phyloP scores from a whole-genome alignment of 2,888 invertebrate species.

The Thelaira solivaga region DNA sequence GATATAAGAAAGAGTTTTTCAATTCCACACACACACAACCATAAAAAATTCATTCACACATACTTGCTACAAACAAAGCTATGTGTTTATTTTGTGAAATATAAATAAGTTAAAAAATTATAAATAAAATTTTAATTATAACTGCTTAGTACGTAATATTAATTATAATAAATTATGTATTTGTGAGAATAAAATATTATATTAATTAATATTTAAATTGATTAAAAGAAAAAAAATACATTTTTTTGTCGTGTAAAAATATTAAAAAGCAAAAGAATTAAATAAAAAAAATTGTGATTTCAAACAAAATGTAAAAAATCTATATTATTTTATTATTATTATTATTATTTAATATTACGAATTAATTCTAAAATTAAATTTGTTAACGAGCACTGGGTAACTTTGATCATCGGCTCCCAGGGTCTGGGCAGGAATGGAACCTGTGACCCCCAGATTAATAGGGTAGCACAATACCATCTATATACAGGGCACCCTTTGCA shows the following conservation, averaged over 20 bases:
- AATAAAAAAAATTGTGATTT: constrained; percentile 57
- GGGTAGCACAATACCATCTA: too few species aligned
- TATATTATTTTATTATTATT: background rate
- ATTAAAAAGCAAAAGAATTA: constrained; percentile 37
- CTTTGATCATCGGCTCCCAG: too few species aligned
- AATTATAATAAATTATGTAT: constrained; percentile 50
- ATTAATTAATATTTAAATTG: constrained; percentile 42
- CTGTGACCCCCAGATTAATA: too few species aligned
- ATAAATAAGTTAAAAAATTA: constrained; percentile 47
- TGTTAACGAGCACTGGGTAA: too few species aligned
- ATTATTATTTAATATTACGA: too few species aligned
- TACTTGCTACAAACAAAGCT: background rate
- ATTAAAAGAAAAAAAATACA: constrained; percentile 33
- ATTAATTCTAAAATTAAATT: too few species aligned
- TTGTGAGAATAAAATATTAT: constrained; percentile 50
- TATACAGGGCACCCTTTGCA: too few species aligned
- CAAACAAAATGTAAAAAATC: constrained; percentile 28
- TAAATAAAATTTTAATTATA: constrained; percentile 48
- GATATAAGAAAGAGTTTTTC: too few species aligned
- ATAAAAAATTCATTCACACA: background rate
- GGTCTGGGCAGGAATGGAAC: too few species aligned
- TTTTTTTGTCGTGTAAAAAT: constrained; percentile 59
- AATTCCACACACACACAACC: background rate
- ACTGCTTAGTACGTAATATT: constrained; percentile 57
- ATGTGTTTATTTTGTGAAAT: constrained; percentile 62